Percentiles rank a stretch among this genome's conserved stretches.
phyloP scores from a whole-genome alignment of 2,113 vertebrate species.

The Dunckerocampus dactyliophorus region DNA sequence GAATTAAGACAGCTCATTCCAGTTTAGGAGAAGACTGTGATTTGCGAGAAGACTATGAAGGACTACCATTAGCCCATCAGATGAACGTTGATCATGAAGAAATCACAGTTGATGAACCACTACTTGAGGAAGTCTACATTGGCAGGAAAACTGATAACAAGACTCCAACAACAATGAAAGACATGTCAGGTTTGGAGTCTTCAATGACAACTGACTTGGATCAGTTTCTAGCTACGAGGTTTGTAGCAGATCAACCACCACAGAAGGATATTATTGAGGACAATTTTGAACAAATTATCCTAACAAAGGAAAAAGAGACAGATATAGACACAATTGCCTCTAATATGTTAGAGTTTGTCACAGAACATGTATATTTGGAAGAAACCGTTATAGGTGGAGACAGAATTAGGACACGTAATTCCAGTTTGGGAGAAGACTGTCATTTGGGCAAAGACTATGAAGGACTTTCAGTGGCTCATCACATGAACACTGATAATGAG shows the following conservation, averaged over 20 bases:
- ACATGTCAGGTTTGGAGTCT: slow-evolving; percentile 61
- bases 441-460: no score
- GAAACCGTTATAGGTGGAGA: not conserved
- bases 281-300: slow-evolving; percentile 49
- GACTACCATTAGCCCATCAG: not conserved
- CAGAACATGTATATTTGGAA: slow-evolving; percentile 2
- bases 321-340: slow-evolving; percentile 20
- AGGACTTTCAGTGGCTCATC: slow-evolving; percentile 21
- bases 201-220: slow-evolving; percentile 70
- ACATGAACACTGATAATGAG: slow-evolving; percentile 71
- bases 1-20: not conserved
- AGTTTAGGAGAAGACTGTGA: not conserved
- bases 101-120: not conserved
- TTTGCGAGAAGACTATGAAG: not conserved
- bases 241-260: slow-evolving; percentile 16
- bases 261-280: slow-evolving; percentile 52
- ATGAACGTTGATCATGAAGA: slow-evolving; percentile 4
- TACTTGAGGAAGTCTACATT: slow-evolving; percentile 5
- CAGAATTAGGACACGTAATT: not conserved
- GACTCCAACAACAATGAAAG: slow-evolving; percentile 34
- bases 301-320: slow-evolving; percentile 47
- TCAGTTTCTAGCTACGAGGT: slow-evolving; percentile 28
- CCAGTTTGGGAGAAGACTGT: not conserved
- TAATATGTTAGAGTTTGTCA: slow-evolving; percentile 1
- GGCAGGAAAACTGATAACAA: slow-evolving; percentile 37